phyloP scores from a whole-genome alignment of 2,113 vertebrate species.

The Isichthys henryi region DNA sequence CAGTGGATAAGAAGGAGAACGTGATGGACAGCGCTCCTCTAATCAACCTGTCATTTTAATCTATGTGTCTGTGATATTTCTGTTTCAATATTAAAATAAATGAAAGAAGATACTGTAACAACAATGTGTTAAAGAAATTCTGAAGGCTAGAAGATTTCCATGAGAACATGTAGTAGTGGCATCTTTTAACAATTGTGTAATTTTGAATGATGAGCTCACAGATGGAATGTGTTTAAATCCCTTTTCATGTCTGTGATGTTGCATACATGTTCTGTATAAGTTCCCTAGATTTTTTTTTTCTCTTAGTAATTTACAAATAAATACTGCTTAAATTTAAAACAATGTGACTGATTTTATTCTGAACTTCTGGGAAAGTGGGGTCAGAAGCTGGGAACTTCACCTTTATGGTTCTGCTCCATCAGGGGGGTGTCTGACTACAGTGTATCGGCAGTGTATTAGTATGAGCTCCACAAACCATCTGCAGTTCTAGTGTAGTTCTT shows the following conservation, averaged over 20 bases:
- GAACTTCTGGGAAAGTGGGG: background rate
- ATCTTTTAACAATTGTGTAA: background rate
- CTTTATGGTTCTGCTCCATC: background rate
- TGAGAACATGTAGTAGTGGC: background rate
- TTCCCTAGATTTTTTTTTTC: background rate
- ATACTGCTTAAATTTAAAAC: background rate
- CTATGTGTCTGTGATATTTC: background rate
- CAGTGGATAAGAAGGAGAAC: slow-evolving; percentile 54
- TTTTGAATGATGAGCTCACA: background rate
- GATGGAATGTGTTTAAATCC: background rate
- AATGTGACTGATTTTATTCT: background rate
- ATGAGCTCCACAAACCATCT: slow-evolving; percentile 53
- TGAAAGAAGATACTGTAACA: background rate
- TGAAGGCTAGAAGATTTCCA: background rate
- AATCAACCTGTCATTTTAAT: slow-evolving; percentile 65
- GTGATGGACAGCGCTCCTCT: slow-evolving; percentile 39
- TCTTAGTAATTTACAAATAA: background rate
- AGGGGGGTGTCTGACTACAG: background rate
- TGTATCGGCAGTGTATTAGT: slow-evolving; percentile 51
- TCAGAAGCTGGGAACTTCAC: background rate
- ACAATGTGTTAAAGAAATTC: background rate
- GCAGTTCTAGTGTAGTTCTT: slow-evolving; percentile 51
- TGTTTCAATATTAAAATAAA: background rate
- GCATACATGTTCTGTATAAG: background rate
- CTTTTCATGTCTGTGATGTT: background rate